Evolutionary conservation across 2,888 invertebrate genomes (phyloP).

Genomic region (Rhingia campestris): DNA sequence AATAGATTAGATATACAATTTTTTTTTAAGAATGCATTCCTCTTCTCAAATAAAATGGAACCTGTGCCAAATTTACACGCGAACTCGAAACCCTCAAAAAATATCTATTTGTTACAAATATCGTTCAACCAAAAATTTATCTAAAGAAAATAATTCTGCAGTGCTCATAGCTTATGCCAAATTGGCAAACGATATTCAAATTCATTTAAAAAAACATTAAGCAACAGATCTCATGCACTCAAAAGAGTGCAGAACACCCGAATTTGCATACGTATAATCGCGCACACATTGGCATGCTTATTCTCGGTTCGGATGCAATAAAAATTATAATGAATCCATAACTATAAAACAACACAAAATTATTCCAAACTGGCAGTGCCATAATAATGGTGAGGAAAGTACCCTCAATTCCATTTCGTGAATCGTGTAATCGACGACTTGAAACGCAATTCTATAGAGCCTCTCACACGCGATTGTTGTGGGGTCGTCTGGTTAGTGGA

Average conservation of each 20-base stretch:
- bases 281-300: not conserved
- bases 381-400: conserved; percentile 36
- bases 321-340: conserved; percentile 51
- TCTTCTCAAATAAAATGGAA: conserved; percentile 11
- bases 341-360: conserved; percentile 19
- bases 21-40: not conserved
- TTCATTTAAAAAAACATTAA: conserved; percentile 51
- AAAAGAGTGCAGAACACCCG: conserved; percentile 18
- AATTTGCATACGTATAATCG: conserved; percentile 43
- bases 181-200: conserved; percentile 62
- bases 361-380: not conserved
- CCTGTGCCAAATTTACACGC: conserved; percentile 50
- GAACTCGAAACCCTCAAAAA: conserved; percentile 45
- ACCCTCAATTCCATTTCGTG: conserved; percentile 39
- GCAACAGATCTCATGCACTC: conserved; percentile 10
- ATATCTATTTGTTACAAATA: conserved; percentile 19
- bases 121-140: conserved; percentile 24
- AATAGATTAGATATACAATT: conserved; percentile 18
- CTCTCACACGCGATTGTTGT: conserved; percentile 37
- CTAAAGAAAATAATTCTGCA: conserved; percentile 12
- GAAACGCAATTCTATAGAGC: conserved; percentile 55
- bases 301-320: conserved; percentile 43
- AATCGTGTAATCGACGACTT: conserved; percentile 56
- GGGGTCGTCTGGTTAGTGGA: conserved; percentile 45
- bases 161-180: conserved; percentile 51